A percentile compares a stretch with the other conserved stretches of the same genome.
Evolutionary conservation across 1,140 invertebrate species (phyloP).

Genomic region (Zophobas atratus): DNA sequence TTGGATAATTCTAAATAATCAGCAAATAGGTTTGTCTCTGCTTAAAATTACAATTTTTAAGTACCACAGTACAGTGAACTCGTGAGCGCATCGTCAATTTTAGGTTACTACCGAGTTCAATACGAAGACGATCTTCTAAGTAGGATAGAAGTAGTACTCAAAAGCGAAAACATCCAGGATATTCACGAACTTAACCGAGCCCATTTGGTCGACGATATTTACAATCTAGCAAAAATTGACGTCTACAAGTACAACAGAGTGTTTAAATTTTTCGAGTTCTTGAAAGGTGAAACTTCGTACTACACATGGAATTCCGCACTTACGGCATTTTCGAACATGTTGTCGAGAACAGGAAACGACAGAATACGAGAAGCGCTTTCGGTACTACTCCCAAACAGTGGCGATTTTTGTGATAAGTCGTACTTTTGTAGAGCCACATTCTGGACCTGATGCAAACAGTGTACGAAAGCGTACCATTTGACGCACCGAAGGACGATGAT

Average conservation of each 20-base stretch:
- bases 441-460: constrained; percentile 33
- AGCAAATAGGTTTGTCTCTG: constrained; percentile 72
- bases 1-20: constrained; percentile 83
- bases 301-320: constrained; percentile 78
- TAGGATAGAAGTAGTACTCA: constrained; percentile 71
- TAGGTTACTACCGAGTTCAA: constrained; percentile 86
- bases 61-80: neutral
- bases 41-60: neutral
- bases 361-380: constrained; percentile 17
- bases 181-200: constrained; percentile 67
- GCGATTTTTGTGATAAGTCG: neutral
- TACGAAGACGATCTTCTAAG: constrained; percentile 82
- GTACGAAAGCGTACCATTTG: constrained; percentile 55
- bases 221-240: constrained; percentile 67
- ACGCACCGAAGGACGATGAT: constrained; percentile 47
- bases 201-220: constrained; percentile 73
- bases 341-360: constrained; percentile 60
- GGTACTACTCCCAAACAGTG: constrained; percentile 56
- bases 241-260: constrained; percentile 69
- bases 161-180: neutral
- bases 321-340: constrained; percentile 71
- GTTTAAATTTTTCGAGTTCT: constrained; percentile 74
- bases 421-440: constrained; percentile 53
- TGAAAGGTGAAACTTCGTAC: constrained; percentile 75
- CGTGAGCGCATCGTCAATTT: constrained; percentile 44